Percentiles rank a stretch among this genome's conserved stretches.
Conservation (phyloP, 2,113 vertebrate species). For the Hippopotamus amphibius region DNA sequence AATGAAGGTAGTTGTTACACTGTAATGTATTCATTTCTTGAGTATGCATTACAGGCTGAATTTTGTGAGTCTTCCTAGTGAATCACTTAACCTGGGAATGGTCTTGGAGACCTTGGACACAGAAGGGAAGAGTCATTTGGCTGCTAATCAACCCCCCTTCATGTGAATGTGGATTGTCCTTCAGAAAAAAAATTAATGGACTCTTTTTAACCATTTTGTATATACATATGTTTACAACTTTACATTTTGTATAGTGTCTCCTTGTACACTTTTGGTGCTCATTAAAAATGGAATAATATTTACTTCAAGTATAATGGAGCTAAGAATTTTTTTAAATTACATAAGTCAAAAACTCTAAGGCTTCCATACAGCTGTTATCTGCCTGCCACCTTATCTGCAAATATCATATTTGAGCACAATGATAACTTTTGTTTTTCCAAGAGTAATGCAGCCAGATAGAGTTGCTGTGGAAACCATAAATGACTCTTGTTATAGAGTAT, state of each 20-base stretch:
- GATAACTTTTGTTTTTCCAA: slow-evolving; percentile 51
- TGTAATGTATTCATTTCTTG: neutral
- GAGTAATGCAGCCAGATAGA: slow-evolving; percentile 24
- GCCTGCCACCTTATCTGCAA: slow-evolving; percentile 40
- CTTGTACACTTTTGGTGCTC: neutral
- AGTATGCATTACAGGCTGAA: neutral
- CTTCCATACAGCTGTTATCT: slow-evolving; percentile 37
- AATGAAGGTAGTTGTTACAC: neutral
- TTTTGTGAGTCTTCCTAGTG: neutral
- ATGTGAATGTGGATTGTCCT: neutral
- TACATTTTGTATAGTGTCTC: neutral
- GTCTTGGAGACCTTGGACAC: neutral
- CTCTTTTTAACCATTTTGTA: slow-evolving; percentile 17
- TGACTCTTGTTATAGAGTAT: neutral
- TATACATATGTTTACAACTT: neutral
- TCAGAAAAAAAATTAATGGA: neutral
- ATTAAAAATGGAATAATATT: slow-evolving; percentile 34
- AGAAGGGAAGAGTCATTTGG: neutral
- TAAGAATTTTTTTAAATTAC: slow-evolving; percentile 9
- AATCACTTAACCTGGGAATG: neutral
- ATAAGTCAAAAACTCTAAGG: neutral
- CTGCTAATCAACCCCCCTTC: neutral
- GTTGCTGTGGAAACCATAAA: slow-evolving; percentile 57
- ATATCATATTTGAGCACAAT: slow-evolving; percentile 14
- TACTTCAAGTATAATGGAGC: slow-evolving; percentile 7